Base-by-base conservation (phyloP, 2,113 vertebrate species). In the rat (Rattus norvegicus) region DNA sequence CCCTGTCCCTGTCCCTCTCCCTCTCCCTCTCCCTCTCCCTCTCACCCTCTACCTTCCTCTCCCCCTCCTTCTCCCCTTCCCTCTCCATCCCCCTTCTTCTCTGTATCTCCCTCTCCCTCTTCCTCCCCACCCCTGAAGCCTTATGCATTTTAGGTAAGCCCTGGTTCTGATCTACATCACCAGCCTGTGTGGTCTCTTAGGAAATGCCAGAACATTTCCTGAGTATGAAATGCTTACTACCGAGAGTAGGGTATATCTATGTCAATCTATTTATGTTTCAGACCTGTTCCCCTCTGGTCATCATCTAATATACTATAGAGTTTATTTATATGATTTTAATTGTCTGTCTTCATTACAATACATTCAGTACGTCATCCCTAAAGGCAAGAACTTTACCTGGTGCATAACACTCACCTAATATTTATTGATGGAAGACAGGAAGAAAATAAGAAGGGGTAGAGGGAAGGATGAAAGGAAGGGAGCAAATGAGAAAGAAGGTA, bases 301-400 rank as follows among this genome's bases (percentile, higher is more conserved):
- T 33, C 39, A 47, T 59, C 52, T 81, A 72, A 33, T n/a, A 61
- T 67, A 39, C 9, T 80, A 10, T 65, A 52, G 54, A n/a, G 75
- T 93, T 93, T 24, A 61, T 77, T 85, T 59, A 61, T 61, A 8
- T 59, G 22, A 79, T 63, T 85, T 87, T 92, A 63, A 84, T 85
- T 65, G 33, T 26, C 86, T 85, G 3, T 92, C 36, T 88, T 59
- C 11, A 26, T 52, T 85, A 65, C 8, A 67, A 2, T 91, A 13
- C 70, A 7, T 54, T 95, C 59, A 19, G 36, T n/a, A 24, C 52
- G 59, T 47, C 63, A 39, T 91, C 24, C 28, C 2, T 16, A 81
- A 39, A 72, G 77, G 39, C 33, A 36, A 90, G 52, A 92, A 70
- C n/a, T 73, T 33, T 80, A 70, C 1, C 63, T 85, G 56, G 59